Evolutionary conservation across 2,888 invertebrate genomes (phyloP).

Genomic region (Phanerotoma sp.): DNA sequence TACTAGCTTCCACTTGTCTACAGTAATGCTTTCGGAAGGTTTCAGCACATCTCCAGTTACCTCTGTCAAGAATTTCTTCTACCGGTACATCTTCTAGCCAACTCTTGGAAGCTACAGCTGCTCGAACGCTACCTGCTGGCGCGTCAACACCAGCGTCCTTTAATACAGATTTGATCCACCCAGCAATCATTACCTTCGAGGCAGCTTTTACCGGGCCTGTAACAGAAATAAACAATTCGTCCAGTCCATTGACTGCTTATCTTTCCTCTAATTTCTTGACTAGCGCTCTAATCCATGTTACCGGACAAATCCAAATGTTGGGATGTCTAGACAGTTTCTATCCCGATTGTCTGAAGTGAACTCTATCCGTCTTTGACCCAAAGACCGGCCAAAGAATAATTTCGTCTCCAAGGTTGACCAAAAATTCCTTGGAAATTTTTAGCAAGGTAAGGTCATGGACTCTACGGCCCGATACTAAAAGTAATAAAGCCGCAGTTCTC

Average conservation of each 20-base stretch:
- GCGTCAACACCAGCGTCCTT: slow-evolving; percentile 29
- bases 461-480: slow-evolving; percentile 29
- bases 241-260: slow-evolving; percentile 12
- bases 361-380: slow-evolving; percentile 34
- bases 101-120: slow-evolving; percentile 30
- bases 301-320: slow-evolving; percentile 30
- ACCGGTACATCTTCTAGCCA: slow-evolving; percentile 14
- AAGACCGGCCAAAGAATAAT: slow-evolving; percentile 34
- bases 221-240: slow-evolving; percentile 27
- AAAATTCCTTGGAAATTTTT: slow-evolving; percentile 25
- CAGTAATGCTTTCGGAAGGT: slow-evolving; percentile 22
- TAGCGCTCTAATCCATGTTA: slow-evolving; percentile 24
- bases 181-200: slow-evolving; percentile 28
- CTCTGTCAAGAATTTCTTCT: slow-evolving; percentile 16
- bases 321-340: slow-evolving; percentile 30
- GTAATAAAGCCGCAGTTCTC: slow-evolving; percentile 29
- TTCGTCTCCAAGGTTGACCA: slow-evolving; percentile 26
- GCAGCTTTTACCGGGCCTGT: slow-evolving; percentile 26
- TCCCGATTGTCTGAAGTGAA: slow-evolving; percentile 31
- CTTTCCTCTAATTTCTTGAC: slow-evolving; percentile 27
- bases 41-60: slow-evolving; percentile 20
- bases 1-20: neutral
- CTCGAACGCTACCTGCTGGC: slow-evolving; percentile 30
- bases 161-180: slow-evolving; percentile 30
- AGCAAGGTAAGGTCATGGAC: slow-evolving; percentile 33